Evolutionary conservation across 1,140 invertebrate species (phyloP), one percentile per base, ranked within the genome.

Genomic region (Pemphigus obesinymphae): DNA sequence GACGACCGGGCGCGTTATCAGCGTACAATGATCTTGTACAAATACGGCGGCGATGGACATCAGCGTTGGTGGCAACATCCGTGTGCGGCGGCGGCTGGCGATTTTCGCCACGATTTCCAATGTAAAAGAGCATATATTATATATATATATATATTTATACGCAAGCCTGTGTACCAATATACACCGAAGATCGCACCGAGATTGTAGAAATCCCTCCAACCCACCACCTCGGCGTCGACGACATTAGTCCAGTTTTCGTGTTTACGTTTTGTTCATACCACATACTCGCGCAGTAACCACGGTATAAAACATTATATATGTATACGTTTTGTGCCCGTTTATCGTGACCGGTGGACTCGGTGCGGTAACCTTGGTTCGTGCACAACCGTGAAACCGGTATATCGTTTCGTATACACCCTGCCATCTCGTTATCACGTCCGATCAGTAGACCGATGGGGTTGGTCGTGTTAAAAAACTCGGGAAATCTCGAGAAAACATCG

Each of bases 281-380:
- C 6, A 70, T n/a, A 58, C 37, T 11, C 1, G 63, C 29, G 23
- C 8, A 5, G 15, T n/a, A 66, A 3, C n/a, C n/a, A n/a, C n/a
- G n/a, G n/a, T n/a, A n/a, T n/a, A n/a, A n/a, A n/a, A n/a, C 53
- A n/a, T 34, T 34, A 3, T 20, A 31, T 10, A 26, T 29, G 10
- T 10, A n/a, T 7, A 70, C 26, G 2, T 50, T 37, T 53, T n/a
- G 8, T 20, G 45, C 5, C 2, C 5, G 45, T 20, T 34, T n/a
- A 34, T 75, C 45, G 45, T 53, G 72, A 53, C 45, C 48, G 20
- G 72, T 17, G 17, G 10, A 70, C 66, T 70, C 66, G 66, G 66
- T 70, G 66, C 66, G 23, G 45, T 10, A 53, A 75, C 72, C 72
- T 75, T 55, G 43, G 29, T 53, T 75, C 72, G 72, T 75, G 72